Evolutionary conservation across 2,797 vertebrate species (phyloP), one percentile per base, ranked within the genome.

Genomic region (Cossypha heuglini): DNA sequence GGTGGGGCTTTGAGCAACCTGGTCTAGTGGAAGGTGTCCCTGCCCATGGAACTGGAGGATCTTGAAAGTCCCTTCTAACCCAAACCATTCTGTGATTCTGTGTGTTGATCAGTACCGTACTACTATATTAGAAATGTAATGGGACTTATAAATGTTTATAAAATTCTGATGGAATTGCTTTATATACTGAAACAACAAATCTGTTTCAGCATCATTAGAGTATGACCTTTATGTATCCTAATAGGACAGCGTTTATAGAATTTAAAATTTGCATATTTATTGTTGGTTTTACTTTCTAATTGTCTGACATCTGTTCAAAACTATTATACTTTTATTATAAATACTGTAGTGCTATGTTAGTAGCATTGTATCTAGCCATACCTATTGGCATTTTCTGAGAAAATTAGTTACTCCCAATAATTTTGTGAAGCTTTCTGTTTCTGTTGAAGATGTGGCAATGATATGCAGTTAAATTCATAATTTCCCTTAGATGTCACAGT

Each of bases 391-490:
- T 77, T 77, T 79, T 73, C 52, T 87, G 52, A 58, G 40, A 74
- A 78, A 80, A 45, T 31, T 1, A 46, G 15, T 51, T 46, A 14
- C 18, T 76, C 10, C 11, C 9, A 43, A 42, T 35, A 62, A 33
- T 75, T 71, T 77, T 54, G 12, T 78, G 31, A 66, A 71, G 16
- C 33, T 62, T 19, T 49, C 13, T 51, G 21, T 84, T 75, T 86
- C 24, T 57, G 15, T 16, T 55, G 29, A 62, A 42, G 11, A 16
- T 40, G 15, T 33, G 5, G 10, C 40, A 74, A 55, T 43, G 11
- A 11, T 58, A 29, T 8, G 18, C 58, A 48, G 20, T 42, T 35
- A 33, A 64, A 63, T 57, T 66, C 0, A 29, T 52, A 0, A 16
- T 72, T 69, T 87, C 11, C 26, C 24, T 64, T 54, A 9, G 18